Base-by-base conservation (phyloP, 2,113 vertebrate species). In the Phalacrocorax aristotelis region DNA sequence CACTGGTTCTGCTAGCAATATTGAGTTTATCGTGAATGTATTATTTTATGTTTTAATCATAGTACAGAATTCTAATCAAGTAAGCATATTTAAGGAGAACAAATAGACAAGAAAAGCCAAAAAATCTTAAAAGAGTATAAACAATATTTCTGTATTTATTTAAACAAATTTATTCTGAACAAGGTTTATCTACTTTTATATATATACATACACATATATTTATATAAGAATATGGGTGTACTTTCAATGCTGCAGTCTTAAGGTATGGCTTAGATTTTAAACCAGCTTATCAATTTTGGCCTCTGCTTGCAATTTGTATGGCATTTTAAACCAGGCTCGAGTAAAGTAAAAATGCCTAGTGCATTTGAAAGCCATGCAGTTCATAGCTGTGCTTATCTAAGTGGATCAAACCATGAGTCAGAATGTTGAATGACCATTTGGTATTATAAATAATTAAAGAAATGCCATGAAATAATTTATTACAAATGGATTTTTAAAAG, bases 391-490 rank as follows among this genome's bases (percentile, higher is more conserved):
- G 52, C 30, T 90, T 91, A 89, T 51, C 52, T 93, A 92, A 80
- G 74, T 82, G 95, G 82, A 84, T 96, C 62, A 87, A 89, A 13
- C 12, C 82, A 40, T 85, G 49, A 97, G 51, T 96, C 55, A 87
- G 49, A 68, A 95, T 76, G 89, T 62, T 94, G 65, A 86, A 58
- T 94, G 75, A 94, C 66, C 52, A 95, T 87, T 94, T 96, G 68
- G 86, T 95, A 76, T 55, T 22, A 18, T 79, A 92, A 69, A 92
- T 97, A 71, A 94, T 97, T 81, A 93, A 92, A 91, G 44, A 52
- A 94, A 72, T 75, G 61, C 26, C 19, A 95, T 96, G 93, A 94
- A 97, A 96, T 97, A 93, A 95, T 96, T 91, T 93, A 96, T 95
- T 95, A 91, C 91, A 96, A 94, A 95, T 94, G 91, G 95, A 89